Base-by-base conservation (phyloP, 2,797 vertebrate species). In the Rhynchonycteris naso region DNA sequence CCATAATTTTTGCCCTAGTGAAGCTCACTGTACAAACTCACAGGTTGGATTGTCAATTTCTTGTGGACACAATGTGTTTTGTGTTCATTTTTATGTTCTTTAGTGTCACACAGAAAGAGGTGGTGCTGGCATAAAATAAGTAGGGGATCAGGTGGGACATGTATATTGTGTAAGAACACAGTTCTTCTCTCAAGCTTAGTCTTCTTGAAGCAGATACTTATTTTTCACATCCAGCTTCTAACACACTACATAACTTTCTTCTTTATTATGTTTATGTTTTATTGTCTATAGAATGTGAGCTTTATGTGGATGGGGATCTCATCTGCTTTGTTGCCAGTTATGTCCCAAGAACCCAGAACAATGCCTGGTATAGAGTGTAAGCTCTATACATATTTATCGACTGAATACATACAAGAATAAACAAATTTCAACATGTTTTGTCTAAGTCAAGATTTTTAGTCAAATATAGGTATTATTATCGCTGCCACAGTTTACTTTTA, bases 101-200 rank as follows among this genome's bases (percentile, higher is more conserved):
- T 8, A 0, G 5, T 2, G 18, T 24, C 9, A 30, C 13, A n/a
- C 11, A 33, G 65, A 38, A 26, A 11, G 43, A 86, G 16, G 35
- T 6, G 12, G 43, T 2, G 0, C 33, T 19, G 47, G 22, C n/a
- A 26, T 47, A 33, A 35, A 72, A n/a, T 4, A 58, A 24, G 24
- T 12, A 18, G 43, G 50, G 43, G 65, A 19, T 47, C 16, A 3
- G 47, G 5, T 14, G 14, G 21, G 66, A 59, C 26, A 24, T 33
- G 11, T 0, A 7, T 22, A 7, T 1, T 26, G 7, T 74, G 4
- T 8, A 79, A 11, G 24, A 11, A 0, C 4, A 9, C 14, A 7
- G 0, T 66, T 56, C 56, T 33, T 16, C 43, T 81, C 38, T 84
- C 43, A 22, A 58, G 71, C 16, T 35, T 30, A 38, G 65, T 19